Evolutionary conservation across 2,888 invertebrate genomes (phyloP).

Genomic region (Parochlus steinenii): DNA sequence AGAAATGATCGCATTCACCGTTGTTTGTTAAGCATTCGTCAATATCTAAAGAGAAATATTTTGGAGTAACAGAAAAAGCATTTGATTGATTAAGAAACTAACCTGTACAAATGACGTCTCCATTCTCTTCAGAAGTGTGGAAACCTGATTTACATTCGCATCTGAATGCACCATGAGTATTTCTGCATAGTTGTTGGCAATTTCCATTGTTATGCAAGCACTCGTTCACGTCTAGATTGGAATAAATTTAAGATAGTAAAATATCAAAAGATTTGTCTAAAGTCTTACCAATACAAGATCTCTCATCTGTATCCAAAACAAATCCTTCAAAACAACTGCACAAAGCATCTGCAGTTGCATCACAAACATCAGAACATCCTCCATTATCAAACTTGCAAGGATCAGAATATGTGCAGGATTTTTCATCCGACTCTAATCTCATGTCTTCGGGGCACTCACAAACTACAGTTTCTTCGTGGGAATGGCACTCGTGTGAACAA

Average conservation of each 20-base stretch:
- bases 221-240: too few relatives aligned
- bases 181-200: too few relatives aligned
- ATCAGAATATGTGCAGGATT: constrained; percentile 31
- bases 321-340: constrained; percentile 26
- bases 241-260: too few relatives aligned
- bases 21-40: constrained; percentile 35
- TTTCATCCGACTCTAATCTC: constrained; percentile 29
- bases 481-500: constrained; percentile 30
- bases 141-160: too few relatives aligned
- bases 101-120: too few relatives aligned
- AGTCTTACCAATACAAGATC: constrained; percentile 9
- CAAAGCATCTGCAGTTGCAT: constrained; percentile 17
- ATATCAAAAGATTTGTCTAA: too few relatives aligned
- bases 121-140: too few relatives aligned
- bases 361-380: constrained; percentile 45
- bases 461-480: constrained; percentile 18
- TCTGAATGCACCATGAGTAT: too few relatives aligned
- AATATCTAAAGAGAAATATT: constrained; percentile 32
- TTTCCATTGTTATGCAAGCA: too few relatives aligned
- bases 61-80: constrained; percentile 27
- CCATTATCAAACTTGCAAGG: constrained; percentile 38
- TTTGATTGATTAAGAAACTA: too few relatives aligned
- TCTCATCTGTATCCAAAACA: constrained; percentile 12
- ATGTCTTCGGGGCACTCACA: constrained; percentile 29
- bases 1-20: constrained; percentile 29